Evolutionary conservation across 2,888 invertebrate genomes (phyloP), one percentile per base, ranked within the genome.

Genomic region (Ecliptopera silaceata): DNA sequence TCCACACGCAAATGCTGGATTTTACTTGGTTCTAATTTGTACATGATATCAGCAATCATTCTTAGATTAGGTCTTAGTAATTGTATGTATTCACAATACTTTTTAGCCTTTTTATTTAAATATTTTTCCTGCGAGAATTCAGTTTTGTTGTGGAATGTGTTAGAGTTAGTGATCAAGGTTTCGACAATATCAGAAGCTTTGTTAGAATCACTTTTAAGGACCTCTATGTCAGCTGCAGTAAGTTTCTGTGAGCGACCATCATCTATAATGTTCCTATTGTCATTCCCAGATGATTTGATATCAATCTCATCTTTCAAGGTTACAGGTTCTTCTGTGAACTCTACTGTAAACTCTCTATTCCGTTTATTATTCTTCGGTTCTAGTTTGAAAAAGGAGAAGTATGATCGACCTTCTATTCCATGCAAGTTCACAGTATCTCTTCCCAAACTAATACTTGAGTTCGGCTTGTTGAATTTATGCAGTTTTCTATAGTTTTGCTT

Each of bases 41-140:
- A 97, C 84, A 96, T 96, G 72, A 98, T 95, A 70, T 98, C 96
- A 15, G 95, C 92, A 41, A 99, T 84, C n/a, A 96, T 86, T 42
- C 97, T 92, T 55, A 98, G 92, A 32, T 94, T 96, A 0, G 99
- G 98, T 75, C 93, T 94, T 4, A 95, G 88, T 44, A 99, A 93
- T 66, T 95, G 95, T 12, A 98, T 88, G 74, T 94, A 96, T 73
- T 96, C 96, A 76, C 95, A 96, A 85, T 98, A 99, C 85, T 99
- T 99, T 70, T 95, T 96, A 72, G 97, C 96, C 82, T 99, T 99
- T 80, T 99, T 99, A 71, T 95, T 96, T 39, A 99, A 92, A 82
- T 99, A 99, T 81, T 99, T 99, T 69, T 97, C 97, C 82, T 99
- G 97, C 0, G 96, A 96, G 82, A 95, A 99, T 73, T 96, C 97